Conservation (phyloP, 2,888 invertebrate genomes). For the Altica lythri region DNA sequence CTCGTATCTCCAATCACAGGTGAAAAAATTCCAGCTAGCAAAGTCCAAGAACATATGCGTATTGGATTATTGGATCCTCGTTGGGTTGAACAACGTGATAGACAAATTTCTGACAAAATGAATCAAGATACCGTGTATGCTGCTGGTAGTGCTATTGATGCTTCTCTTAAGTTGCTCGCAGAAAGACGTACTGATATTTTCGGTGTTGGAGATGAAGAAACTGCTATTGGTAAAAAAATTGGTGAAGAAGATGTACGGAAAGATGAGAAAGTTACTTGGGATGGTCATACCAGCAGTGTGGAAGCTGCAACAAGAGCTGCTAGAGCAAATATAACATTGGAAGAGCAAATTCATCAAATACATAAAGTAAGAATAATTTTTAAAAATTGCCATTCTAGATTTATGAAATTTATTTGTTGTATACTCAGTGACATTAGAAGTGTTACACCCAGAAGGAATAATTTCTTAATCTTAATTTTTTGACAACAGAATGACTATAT, state of each 20-base stretch:
- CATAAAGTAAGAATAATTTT: constrained; percentile 84
- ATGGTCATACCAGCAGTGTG: constrained; percentile 96
- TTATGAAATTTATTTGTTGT: too few species aligned
- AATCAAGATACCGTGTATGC: constrained; percentile 88
- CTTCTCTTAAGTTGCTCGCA: constrained; percentile 92
- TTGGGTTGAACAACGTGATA: constrained; percentile 96
- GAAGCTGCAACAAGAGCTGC: constrained; percentile 95
- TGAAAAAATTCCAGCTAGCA: constrained; percentile 94
- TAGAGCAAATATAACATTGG: constrained; percentile 91
- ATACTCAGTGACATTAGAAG: too few species aligned
- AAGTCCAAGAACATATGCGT: constrained; percentile 97
- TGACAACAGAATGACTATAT: too few species aligned
- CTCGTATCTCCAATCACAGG: constrained; percentile 98
- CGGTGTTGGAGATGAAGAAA: constrained; percentile 98
- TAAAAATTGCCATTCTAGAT: too few species aligned
- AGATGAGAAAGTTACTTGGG: constrained; percentile 95
- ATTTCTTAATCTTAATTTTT: too few species aligned
- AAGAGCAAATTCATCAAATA: constrained; percentile 97
- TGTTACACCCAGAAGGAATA: too few species aligned
- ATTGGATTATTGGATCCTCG: constrained; percentile 95
- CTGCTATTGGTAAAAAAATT: constrained; percentile 97
- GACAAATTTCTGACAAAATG: constrained; percentile 89
- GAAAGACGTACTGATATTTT: constrained; percentile 99
- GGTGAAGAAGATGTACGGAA: constrained; percentile 83
- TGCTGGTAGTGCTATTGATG: constrained; percentile 88